Conservation (phyloP, 2,113 vertebrate genomes). For the Spilogale gracilis region DNA sequence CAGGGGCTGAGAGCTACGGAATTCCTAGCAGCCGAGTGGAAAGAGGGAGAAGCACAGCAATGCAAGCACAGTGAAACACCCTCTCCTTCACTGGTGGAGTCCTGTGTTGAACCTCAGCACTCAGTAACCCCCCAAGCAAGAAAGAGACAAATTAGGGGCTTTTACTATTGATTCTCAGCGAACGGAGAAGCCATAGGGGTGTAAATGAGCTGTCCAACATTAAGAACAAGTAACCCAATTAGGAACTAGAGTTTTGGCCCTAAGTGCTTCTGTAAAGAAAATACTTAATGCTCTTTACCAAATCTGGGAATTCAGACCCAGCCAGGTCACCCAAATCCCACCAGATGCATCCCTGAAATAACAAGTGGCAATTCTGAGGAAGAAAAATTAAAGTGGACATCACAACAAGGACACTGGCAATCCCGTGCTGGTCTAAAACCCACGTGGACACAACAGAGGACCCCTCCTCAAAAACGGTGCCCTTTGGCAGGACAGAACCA, state of each 20-base stretch:
- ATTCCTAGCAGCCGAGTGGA: rapidly evolving
- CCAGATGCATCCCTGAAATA: neutral
- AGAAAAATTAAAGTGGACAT: neutral
- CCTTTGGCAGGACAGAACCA: neutral
- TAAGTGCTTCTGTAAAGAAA: neutral
- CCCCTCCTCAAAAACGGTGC: neutral
- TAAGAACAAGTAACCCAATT: neutral
- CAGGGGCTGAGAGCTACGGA: neutral
- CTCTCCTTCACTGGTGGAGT: rapidly evolving
- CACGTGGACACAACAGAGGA: neutral
- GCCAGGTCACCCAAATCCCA: neutral
- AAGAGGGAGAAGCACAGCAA: rapidly evolving
- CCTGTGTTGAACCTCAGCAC: neutral
- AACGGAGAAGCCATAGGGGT: neutral
- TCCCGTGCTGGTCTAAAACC: neutral
- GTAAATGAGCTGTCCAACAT: no score
- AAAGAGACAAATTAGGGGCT: neutral
- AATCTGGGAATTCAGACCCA: neutral
- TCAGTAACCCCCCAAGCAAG: neutral
- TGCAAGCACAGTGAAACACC: rapidly evolving
- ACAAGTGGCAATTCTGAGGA: neutral
- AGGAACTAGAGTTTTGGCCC: neutral
- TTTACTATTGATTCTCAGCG: neutral
- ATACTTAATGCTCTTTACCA: neutral
- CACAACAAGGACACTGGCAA: rapidly evolving